Base-by-base conservation (phyloP, 1,140 invertebrate genomes). In the Aphaenogaster floridana region DNA sequence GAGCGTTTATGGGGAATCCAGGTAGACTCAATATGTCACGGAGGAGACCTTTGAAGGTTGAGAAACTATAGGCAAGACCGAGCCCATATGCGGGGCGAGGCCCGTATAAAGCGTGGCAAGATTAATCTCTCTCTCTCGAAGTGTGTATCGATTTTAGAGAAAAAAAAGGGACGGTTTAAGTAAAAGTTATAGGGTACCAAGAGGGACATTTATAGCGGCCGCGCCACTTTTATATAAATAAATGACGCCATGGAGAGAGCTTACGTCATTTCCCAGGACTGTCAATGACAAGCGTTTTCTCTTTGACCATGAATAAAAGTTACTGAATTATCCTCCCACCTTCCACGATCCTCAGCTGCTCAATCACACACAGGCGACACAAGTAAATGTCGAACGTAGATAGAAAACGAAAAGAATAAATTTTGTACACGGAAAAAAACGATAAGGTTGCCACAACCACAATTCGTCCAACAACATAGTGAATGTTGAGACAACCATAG, bases 141-240 rank as follows among this genome's bases (percentile, higher is more conserved):
- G 66, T 48, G 64, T 28, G 11, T 74, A 84, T 84, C 11, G 68
- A 74, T 84, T 63, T 83, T 61, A 61, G 39, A 50, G n/a, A 36
- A 72, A 66, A 66, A 66, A 64, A 66, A 64, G 61, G 48, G 28
- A 59, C 9, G 28, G 17, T 48, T 84, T 34, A 63, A 74, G 45
- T 76, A 84, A 76, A 84, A 84, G 80, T 84, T 84, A 84, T 39
- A 84, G 34, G 54, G n/a, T 63, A 74, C 48, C 17, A 45, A 15
- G 45, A 21, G 36, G 13, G n/a, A 61, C 54, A 36, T 84, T 63
- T 74, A 69, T 81, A 50, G 54, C 13, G 69, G 21, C 42, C n/a
- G 39, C 42, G 34, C 71, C 9, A 28, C 13, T 48, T 63, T 36
- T 61, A 48, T 48, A 84, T 74, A 74, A 61, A 48, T 83, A 74